Evolutionary conservation across 2,113 vertebrate species (phyloP), one percentile per base, ranked within the genome.

Genomic region (Chitala chitala): DNA sequence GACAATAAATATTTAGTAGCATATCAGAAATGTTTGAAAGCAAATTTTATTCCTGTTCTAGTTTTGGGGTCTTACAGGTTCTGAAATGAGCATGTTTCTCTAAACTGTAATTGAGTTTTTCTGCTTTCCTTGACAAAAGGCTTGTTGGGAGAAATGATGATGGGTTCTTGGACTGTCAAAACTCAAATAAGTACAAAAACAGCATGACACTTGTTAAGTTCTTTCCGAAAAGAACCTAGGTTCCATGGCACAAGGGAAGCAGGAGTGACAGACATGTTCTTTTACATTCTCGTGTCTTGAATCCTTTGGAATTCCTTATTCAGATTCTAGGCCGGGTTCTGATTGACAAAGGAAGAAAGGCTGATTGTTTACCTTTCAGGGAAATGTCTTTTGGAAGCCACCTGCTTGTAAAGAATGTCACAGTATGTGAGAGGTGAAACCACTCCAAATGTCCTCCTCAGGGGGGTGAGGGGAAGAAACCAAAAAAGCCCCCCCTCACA

Each of bases 401-500:
- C 64, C 73, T 75, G 73, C 73, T 55, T 55, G 40, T 56, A 51
- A 69, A 75, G 63, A 69, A 75, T 58, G 64, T 66, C 64, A 12
- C 15, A 75, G 73, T 58, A 51, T 65, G 24, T 20, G 17, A 75
- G 73, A 46, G 73, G 38, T 46, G 64, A 31, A 75, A 46, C 65
- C 63, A 75, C 73, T 75, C 64, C 36, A 56, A 4, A 54, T 46
- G 13, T 55, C 64, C 53, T 75, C 51, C 58, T 59, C 29, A 75
- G 53, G 64, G 63, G 40, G 38, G 51, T 31, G 26, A 69, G 53
- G 38, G 50, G 48, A 38, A 61, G 56, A 10, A 33, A 42, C 31
- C n/a, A 72, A 65, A 65, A 26, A 58, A 40, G n/a, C n/a, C n/a
- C n/a, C n/a, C n/a, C n/a, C n/a, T n/a, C n/a, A n/a, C n/a, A n/a